A percentile compares a stretch with the other conserved stretches of the same genome.
phyloP scores from a whole-genome alignment of 2,113 vertebrate genomes.

The Chamaetylas fuelleborni region DNA sequence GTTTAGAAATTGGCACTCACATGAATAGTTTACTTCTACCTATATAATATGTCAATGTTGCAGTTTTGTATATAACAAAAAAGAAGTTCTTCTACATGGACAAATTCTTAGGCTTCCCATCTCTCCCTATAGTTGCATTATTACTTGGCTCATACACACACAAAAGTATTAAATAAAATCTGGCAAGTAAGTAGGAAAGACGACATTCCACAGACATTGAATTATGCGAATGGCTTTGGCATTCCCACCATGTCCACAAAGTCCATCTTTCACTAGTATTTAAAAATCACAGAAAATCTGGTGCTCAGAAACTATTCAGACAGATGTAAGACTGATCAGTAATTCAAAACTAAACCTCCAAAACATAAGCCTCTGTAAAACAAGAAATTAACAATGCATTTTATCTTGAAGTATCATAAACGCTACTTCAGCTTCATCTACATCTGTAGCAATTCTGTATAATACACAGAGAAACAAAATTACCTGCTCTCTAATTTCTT shows the following conservation, averaged over 20 bases:
- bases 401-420: not conserved
- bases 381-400: not conserved
- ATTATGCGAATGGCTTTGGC: not conserved
- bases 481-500: conserved; percentile 94
- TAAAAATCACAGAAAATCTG: not conserved
- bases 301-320: not conserved
- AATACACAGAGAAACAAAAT: not conserved
- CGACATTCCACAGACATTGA: conserved; percentile 14
- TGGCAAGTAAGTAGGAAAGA: conserved; percentile 48
- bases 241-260: not conserved
- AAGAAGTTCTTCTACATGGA: not conserved
- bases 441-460: not conserved
- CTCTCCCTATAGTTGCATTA: not conserved
- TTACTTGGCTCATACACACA: conserved; percentile 6
- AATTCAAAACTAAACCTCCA: not conserved
- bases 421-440: not conserved
- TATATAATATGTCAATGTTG: not conserved
- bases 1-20: not conserved
- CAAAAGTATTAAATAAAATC: not conserved
- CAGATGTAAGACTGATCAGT: not conserved
- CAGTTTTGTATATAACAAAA: not conserved
- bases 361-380: not conserved
- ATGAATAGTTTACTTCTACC: not conserved
- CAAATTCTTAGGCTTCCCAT: not conserved
- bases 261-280: not conserved